Evolutionary conservation across 2,797 vertebrate genomes (phyloP).

Genomic region (Nannoperca australis): DNA sequence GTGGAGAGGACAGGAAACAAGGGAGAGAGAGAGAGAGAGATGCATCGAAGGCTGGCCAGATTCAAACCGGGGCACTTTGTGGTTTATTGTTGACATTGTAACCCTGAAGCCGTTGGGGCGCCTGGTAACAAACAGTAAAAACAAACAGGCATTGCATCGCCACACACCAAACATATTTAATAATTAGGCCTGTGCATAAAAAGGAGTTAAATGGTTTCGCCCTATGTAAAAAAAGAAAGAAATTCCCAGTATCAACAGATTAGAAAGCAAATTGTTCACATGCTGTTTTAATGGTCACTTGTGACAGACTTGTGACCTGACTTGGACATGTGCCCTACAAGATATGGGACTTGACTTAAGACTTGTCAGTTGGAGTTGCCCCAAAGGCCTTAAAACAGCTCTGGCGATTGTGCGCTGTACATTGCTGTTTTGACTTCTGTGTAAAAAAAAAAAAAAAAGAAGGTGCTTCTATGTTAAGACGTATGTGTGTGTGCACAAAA

Average conservation of each 20-base stretch:
- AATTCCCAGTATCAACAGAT: not conserved
- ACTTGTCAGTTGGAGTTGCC: not conserved
- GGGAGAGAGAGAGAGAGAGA: too few species aligned
- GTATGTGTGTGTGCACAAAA: slow-evolving; percentile 39
- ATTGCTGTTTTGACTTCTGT: slow-evolving; percentile 11
- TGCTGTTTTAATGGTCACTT: rapidly evolving
- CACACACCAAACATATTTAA: not conserved
- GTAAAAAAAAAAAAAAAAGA: slow-evolving; percentile 19
- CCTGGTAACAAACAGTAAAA: not conserved
- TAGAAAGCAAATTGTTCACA: not conserved
- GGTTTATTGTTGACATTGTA: not conserved
- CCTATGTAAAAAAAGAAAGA: not conserved
- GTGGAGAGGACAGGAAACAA: not conserved
- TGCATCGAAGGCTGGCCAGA: not conserved
- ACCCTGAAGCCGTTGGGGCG: not conserved
- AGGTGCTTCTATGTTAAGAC: slow-evolving; percentile 32
- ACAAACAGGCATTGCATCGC: not conserved
- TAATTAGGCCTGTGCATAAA: not conserved
- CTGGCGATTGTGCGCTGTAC: not conserved
- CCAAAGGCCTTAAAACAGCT: slow-evolving; percentile 2
- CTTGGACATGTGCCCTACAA: not conserved
- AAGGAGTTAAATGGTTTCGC: not conserved
- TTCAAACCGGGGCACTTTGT: not conserved
- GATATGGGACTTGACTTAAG: not conserved
- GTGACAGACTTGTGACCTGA: not conserved